A percentile compares a stretch with the other conserved stretches of the same genome.
These are phyloP conservation scores for Berghia stephanieae DNA, from an alignment of 1,140 invertebrate genomes.

Conservation along the genomic window DNA sequence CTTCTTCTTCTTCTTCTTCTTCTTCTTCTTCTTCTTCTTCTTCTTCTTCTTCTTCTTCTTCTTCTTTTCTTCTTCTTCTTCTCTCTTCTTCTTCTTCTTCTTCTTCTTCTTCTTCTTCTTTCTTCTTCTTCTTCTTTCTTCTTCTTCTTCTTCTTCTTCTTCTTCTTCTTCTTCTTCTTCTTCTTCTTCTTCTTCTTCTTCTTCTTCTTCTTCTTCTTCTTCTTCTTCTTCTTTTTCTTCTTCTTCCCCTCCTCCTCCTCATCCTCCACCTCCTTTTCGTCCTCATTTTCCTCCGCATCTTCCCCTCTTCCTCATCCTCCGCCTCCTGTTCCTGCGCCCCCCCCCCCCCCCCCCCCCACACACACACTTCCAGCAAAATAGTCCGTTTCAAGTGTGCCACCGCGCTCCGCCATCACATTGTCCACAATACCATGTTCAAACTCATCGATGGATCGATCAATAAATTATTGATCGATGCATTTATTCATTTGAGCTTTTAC, in stretches of 20 bases:
- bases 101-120: slow-evolving; percentile 1
- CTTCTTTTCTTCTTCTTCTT: neutral
- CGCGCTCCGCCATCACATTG: too few relatives aligned
- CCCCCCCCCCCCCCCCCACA: neutral
- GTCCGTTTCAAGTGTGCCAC: too few relatives aligned
- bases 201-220: slow-evolving; percentile 15
- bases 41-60: neutral
- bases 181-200: neutral
- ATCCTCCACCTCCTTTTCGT: neutral
- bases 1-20: neutral
- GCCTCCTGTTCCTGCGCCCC: neutral
- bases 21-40: slow-evolving; percentile 14
- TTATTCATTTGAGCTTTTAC: too few relatives aligned
- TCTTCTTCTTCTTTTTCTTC: neutral
- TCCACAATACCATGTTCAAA: too few relatives aligned
- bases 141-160: neutral
- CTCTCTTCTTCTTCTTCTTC: neutral
- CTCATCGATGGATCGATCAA: too few relatives aligned
- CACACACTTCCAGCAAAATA: neutral
- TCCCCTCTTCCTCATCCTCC: too few relatives aligned
- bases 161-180: neutral
- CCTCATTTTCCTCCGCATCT: neutral
- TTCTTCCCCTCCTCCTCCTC: neutral
- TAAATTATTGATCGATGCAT: too few relatives aligned
- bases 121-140: neutral